A percentile compares a stretch with the other conserved stretches of the same genome.
Conservation (phyloP, 2,113 vertebrate species). For the Bubo scandiacus region DNA sequence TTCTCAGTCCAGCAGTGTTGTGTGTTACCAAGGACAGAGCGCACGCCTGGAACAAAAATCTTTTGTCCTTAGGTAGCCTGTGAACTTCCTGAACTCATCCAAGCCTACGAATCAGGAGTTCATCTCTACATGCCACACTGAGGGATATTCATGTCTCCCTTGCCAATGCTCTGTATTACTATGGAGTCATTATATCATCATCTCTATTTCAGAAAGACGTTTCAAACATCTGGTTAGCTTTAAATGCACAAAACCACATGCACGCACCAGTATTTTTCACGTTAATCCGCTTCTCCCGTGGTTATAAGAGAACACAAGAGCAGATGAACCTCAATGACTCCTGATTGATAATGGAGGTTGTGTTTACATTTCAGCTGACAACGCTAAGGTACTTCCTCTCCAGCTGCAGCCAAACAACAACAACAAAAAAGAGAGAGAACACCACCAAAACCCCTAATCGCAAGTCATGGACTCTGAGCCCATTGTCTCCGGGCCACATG, state of each 20-base stretch:
- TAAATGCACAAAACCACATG: neutral
- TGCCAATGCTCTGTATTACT: slow-evolving; percentile 16
- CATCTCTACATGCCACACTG: neutral
- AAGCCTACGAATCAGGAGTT: neutral
- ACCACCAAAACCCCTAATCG: neutral
- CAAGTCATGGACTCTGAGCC: neutral
- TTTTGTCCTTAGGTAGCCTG: slow-evolving; percentile 35
- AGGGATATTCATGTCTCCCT: slow-evolving; percentile 32
- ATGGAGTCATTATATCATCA: slow-evolving; percentile 37
- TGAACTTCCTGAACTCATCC: neutral
- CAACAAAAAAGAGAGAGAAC: neutral
- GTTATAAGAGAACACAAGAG: neutral
- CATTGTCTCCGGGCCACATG: neutral
- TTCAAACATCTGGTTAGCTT: slow-evolving; percentile 55
- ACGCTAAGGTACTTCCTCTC: neutral
- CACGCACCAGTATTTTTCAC: neutral
- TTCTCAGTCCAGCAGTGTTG: neutral
- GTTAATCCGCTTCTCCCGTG: neutral
- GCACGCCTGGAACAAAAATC: neutral
- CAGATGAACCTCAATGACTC: neutral
- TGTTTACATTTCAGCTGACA: neutral
- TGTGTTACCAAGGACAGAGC: neutral
- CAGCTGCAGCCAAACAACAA: neutral
- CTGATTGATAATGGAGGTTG: neutral
- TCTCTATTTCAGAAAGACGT: neutral